A percentile compares a stretch with the other conserved stretches of the same genome.
These are phyloP conservation scores for Tachina grossa DNA, from an alignment of 2,888 invertebrate genomes.

Conservation along the genomic window DNA sequence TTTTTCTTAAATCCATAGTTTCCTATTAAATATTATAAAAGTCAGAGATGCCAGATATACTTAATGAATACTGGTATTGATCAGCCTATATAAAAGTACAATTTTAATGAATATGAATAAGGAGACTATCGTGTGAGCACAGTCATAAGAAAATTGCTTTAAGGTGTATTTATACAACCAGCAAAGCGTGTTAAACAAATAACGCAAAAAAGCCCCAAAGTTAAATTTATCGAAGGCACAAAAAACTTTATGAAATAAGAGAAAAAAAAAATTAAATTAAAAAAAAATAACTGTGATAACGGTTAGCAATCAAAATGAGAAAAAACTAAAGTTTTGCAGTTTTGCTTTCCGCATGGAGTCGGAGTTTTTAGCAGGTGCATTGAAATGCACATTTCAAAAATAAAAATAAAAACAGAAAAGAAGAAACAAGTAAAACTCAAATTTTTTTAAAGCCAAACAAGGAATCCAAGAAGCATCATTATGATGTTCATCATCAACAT, in stretches of 20 bases:
- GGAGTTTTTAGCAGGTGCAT: conserved; percentile 60
- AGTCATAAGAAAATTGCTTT: conserved; percentile 4
- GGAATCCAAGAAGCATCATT: conserved; percentile 29
- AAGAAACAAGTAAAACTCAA: neutral
- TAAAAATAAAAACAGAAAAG: neutral
- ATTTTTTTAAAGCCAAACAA: conserved; percentile 24
- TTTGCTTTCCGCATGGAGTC: conserved; percentile 15
- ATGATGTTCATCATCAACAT: conserved; percentile 19
- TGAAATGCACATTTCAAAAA: conserved; percentile 52
- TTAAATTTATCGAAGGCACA: neutral
- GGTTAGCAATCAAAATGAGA: conserved; percentile 63
- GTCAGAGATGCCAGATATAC: no score
- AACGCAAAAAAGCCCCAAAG: conserved; percentile 48
- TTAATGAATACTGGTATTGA: no score
- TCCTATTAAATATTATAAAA: no score
- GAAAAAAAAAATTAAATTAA: conserved; percentile 6
- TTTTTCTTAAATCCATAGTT: no score
- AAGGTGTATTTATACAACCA: conserved; percentile 59
- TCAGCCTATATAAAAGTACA: no score
- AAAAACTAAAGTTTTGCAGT: conserved; percentile 23
- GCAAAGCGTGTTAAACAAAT: conserved; percentile 67
- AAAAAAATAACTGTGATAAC: conserved; percentile 68
- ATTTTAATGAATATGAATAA: no score
- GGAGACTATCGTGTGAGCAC: neutral
- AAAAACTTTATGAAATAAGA: neutral